phyloP scores from a whole-genome alignment of 1,140 invertebrate species.

The Rhyacophila brunnea region DNA sequence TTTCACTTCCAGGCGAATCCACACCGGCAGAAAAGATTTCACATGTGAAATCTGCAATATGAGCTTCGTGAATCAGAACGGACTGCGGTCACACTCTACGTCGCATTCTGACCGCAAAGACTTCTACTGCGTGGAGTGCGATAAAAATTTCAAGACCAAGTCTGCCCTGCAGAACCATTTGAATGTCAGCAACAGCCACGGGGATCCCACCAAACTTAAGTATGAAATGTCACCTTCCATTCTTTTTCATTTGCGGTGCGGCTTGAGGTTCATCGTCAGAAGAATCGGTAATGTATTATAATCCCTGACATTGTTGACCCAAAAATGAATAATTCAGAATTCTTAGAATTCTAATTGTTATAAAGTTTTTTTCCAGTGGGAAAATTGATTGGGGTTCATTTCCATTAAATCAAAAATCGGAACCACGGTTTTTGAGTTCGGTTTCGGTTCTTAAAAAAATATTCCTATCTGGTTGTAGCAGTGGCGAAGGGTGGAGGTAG shows the following conservation, averaged over 20 bases:
- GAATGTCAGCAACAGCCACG: slow-evolving; percentile 1
- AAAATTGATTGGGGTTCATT: too few species aligned
- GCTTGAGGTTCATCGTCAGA: too few species aligned
- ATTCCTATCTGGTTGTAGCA: too few species aligned
- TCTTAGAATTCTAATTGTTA: too few species aligned
- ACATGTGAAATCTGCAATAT: slow-evolving; percentile 1
- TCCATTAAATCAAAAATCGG: too few species aligned
- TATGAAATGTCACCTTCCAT: too few species aligned
- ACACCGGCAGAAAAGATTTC: slow-evolving; percentile 1
- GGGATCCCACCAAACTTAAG: slow-evolving; percentile 10
- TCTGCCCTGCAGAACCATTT: slow-evolving; percentile 4
- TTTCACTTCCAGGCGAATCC: slow-evolving; percentile 8
- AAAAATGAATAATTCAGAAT: not conserved
- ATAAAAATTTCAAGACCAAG: slow-evolving; percentile 12
- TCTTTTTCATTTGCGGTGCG: too few species aligned
- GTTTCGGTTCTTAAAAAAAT: too few species aligned
- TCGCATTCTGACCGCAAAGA: slow-evolving; percentile 2
- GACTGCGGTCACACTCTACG: slow-evolving; percentile 6
- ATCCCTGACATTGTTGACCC: too few species aligned
- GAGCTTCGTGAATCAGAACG: slow-evolving; percentile 9
- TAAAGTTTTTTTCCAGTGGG: too few species aligned
- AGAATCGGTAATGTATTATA: not conserved
- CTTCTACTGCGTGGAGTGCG: slow-evolving; percentile 23
- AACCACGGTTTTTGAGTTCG: too few species aligned
- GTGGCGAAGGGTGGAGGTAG: too few species aligned